phyloP scores from a whole-genome alignment of 2,888 invertebrate genomes.

The Tupiocoris notatus region DNA sequence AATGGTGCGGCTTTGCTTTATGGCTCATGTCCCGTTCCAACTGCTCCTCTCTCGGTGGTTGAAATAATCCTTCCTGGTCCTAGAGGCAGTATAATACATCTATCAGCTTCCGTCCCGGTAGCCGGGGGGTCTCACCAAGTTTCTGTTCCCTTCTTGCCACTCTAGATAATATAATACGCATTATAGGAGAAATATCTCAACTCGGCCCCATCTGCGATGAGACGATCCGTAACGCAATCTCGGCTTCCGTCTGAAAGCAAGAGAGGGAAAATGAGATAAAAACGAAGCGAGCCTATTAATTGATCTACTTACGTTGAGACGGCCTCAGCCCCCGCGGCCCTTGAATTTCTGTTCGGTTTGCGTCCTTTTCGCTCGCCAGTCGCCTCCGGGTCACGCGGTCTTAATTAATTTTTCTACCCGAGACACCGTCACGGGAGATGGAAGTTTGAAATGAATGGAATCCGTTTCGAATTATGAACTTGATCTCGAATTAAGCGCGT shows the following conservation, averaged over 20 bases:
- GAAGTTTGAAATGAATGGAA: not conserved
- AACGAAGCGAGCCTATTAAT: not conserved
- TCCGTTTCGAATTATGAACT: not conserved
- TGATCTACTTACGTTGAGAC: not conserved
- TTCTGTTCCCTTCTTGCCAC: no score
- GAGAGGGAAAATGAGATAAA: not conserved
- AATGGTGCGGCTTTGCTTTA: not conserved
- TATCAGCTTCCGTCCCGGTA: not conserved
- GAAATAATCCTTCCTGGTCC: not conserved
- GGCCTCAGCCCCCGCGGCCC: not conserved
- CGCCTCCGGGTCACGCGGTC: not conserved
- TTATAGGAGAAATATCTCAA: not conserved
- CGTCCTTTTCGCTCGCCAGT: not conserved
- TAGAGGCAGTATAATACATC: not conserved
- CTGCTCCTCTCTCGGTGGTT: not conserved
- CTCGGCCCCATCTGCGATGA: not conserved
- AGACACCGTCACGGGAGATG: not conserved
- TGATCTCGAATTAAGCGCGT: no score
- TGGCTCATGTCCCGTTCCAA: not conserved
- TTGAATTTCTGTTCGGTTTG: not conserved
- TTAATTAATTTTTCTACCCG: not conserved
- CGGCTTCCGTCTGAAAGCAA: not conserved
- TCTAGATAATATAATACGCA: not conserved
- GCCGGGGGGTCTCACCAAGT: not conserved
- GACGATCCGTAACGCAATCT: not conserved